phyloP scores from a whole-genome alignment of 1,140 invertebrate species.

The Venustaconcha ellipsiformis region DNA sequence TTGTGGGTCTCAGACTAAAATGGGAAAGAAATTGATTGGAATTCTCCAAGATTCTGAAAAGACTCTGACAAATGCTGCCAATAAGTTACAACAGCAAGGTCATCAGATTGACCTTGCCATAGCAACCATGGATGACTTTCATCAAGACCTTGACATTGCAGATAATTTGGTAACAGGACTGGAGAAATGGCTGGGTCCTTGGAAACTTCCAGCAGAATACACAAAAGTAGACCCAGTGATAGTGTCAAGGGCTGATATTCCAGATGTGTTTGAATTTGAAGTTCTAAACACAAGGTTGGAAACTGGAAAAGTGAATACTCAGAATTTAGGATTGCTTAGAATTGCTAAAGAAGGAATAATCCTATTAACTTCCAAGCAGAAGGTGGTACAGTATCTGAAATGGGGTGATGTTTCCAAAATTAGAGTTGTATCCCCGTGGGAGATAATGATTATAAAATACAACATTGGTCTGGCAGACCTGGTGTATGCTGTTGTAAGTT shows the following conservation, averaged over 20 bases:
- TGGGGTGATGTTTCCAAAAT: constrained; percentile 36
- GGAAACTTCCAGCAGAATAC: constrained; percentile 18
- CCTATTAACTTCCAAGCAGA: constrained; percentile 27
- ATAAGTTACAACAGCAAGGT: constrained; percentile 29
- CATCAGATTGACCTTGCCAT: constrained; percentile 30
- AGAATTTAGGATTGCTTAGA: constrained; percentile 19
- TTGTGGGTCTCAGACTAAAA: constrained; percentile 9
- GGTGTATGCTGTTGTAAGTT: constrained; percentile 22
- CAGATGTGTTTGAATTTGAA: constrained; percentile 36
- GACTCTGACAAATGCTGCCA: constrained; percentile 31
- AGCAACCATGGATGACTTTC: constrained; percentile 31
- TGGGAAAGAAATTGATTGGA: constrained; percentile 31
- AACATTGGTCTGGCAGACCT: constrained; percentile 35
- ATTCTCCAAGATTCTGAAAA: constrained; percentile 33
- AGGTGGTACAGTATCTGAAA: constrained; percentile 20
- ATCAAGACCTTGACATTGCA: constrained; percentile 38
- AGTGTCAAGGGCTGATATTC: constrained; percentile 31
- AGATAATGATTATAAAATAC: constrained; percentile 26
- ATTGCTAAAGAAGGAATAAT: constrained; percentile 27
- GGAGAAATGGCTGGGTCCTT: constrained; percentile 37
- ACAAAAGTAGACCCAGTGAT: constrained; percentile 26
- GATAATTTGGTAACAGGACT: constrained; percentile 30
- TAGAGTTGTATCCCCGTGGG: constrained; percentile 35
- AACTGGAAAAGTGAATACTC: constrained; percentile 6
- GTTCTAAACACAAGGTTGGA: constrained; percentile 30